Evolutionary conservation across 2,113 vertebrate species (phyloP).

Genomic region (Synodontis membranacea): DNA sequence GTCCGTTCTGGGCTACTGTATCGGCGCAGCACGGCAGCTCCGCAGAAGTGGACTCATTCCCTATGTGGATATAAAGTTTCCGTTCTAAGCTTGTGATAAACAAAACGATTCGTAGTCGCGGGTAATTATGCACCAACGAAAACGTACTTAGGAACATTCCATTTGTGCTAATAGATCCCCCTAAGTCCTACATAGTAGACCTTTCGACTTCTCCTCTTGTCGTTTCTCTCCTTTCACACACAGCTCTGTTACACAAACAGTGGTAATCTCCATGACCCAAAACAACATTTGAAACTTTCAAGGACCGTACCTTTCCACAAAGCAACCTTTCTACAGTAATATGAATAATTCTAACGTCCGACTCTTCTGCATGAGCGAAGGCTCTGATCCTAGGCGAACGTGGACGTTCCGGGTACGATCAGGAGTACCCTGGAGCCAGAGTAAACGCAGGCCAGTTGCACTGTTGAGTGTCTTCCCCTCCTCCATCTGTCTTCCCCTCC

Average conservation of each 20-base stretch:
- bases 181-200: too few relatives aligned
- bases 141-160: too few relatives aligned
- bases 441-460: not conserved
- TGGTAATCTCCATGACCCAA: not conserved
- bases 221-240: slow-evolving; percentile 1
- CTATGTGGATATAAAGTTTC: too few relatives aligned
- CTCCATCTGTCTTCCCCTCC: not conserved
- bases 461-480: slow-evolving; percentile 1
- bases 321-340: not conserved
- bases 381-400: not conserved
- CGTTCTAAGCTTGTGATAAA: too few relatives aligned
- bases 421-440: not conserved
- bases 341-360: not conserved
- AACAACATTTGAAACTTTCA: not conserved
- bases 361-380: not conserved
- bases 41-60: too few relatives aligned
- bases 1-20: too few relatives aligned
- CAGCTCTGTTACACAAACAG: not conserved
- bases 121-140: too few relatives aligned
- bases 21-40: too few relatives aligned
- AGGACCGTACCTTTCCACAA: not conserved
- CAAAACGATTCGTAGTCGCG: too few relatives aligned
- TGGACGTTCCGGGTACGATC: not conserved
- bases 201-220: not conserved
- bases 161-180: too few relatives aligned